Evolutionary conservation across 2,797 vertebrate genomes (phyloP).

Genomic region (Brachyrhaphis roseni): DNA sequence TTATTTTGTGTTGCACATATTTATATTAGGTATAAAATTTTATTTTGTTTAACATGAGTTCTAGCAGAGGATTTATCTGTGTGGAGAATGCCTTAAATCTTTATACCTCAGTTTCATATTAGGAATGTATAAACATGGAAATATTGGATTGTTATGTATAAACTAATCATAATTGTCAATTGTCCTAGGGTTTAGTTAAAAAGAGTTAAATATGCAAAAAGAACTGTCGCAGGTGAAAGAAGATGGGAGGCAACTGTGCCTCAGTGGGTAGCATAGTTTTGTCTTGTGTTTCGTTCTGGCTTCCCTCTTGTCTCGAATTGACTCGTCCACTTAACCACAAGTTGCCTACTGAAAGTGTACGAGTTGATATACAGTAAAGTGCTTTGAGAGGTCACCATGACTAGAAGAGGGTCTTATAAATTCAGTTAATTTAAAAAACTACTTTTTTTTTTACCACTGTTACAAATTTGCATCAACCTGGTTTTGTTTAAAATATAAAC

Average conservation of each 20-base stretch:
- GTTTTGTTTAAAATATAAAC: background rate
- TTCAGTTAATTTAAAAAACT: background rate
- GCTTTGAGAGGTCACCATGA: background rate
- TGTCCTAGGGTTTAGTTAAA: background rate
- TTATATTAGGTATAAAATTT: background rate
- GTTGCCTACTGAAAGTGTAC: background rate
- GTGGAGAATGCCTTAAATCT: background rate
- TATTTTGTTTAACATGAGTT: background rate
- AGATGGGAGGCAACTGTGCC: background rate
- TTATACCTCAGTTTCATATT: background rate
- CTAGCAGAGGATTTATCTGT: background rate
- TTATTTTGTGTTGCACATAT: background rate
- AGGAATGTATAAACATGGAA: background rate
- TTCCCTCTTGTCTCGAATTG: background rate
- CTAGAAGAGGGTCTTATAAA: background rate
- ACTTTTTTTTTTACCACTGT: background rate
- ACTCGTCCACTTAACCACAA: background rate
- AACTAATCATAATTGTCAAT: background rate
- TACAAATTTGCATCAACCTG: background rate
- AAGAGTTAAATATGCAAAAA: background rate
- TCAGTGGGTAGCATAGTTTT: background rate
- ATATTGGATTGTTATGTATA: background rate
- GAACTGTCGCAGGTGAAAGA: background rate
- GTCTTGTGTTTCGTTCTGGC: background rate
- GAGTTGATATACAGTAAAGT: background rate